Base-by-base conservation (phyloP, 2,888 invertebrate species). In the Scaptomyza cyrtandrae region DNA sequence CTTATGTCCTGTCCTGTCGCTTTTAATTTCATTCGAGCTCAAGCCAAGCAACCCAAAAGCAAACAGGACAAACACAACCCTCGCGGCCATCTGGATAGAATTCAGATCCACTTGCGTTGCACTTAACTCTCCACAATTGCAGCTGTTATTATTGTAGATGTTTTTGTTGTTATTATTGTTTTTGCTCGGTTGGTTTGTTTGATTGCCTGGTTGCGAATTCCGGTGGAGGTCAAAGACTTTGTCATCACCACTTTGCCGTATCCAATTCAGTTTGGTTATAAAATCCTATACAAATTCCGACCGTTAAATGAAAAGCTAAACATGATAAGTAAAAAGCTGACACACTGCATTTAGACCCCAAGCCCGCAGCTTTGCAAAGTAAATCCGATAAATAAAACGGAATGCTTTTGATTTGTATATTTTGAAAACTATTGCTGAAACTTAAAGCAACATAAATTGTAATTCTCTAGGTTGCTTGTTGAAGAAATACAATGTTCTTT, bases 11-110 rank as follows among this genome's bases (percentile, higher is more conserved):
- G 65, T 49, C 46, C 84, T 74, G 78, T 84, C 71, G 81, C 70
- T 76, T 80, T 86, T 86, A 85, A 84, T 84, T 84, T 86, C 74
- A 81, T 81, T 81, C 71, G 70, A 74, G 71, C 73, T 62, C 65
- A 71, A 85, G 70, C 66, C 73, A 78, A 71, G 65, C 62, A 65
- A 68, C 55, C 53, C 66, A 59, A 66, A 67, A 62, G 62, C 39
- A 46, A 64, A 19, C 62, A 35, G 33, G 33, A 19, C 54, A 16
- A 56, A 10, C 46, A 37, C 49, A 19, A 48, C 39, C 27, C 41
- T 16, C 63, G 27, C 33, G 57, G 49, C 46, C 50, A 46, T 24
- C 56, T 53, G 53, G 10, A 49, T 45, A 3, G 74, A 46, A 57
- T 56, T 48, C 50, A 56, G 49, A 62, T 68, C 48, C 61, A 48